Percentiles rank a stretch among this genome's conserved stretches.
phyloP scores from a whole-genome alignment of 1,140 invertebrate genomes.

The Drosophila malerkotliana region DNA sequence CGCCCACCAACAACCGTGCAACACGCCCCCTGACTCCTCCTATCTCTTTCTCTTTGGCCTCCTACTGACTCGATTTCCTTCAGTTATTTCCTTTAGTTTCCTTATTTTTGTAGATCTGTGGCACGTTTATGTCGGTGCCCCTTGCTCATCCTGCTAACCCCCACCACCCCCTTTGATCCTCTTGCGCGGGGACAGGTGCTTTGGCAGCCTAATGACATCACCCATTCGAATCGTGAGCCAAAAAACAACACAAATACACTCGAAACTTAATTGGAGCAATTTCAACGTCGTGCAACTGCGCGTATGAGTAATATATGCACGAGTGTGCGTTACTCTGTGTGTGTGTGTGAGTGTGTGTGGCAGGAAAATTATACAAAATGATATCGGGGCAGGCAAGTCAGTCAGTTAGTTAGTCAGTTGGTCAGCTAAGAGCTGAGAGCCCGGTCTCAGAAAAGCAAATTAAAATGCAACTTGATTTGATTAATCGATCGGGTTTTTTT shows the following conservation, averaged over 20 bases:
- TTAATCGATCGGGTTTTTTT: conserved; percentile 59
- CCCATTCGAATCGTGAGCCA: conserved; percentile 55
- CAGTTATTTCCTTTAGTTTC: conserved; percentile 21
- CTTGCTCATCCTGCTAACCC: conserved; percentile 9
- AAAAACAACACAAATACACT: conserved; percentile 17
- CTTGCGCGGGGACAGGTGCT: conserved; percentile 58
- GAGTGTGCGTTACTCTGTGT: conserved; percentile 4
- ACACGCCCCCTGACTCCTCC: too few relatives aligned
- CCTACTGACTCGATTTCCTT: too few relatives aligned
- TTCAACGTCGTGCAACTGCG: conserved; percentile 78
- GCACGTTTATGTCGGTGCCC: conserved; percentile 45
- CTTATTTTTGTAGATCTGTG: conserved; percentile 40
- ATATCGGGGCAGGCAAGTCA: conserved; percentile 64
- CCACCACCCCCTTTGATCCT: background rate
- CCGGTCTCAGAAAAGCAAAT: conserved; percentile 37
- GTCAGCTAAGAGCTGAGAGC: conserved; percentile 24
- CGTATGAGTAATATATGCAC: conserved; percentile 60
- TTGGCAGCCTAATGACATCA: conserved; percentile 72
- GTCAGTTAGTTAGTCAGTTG: conserved; percentile 56
- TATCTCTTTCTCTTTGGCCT: background rate
- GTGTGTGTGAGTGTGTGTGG: conserved; percentile 42
- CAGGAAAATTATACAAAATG: conserved; percentile 76
- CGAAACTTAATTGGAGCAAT: conserved; percentile 75
- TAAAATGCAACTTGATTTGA: conserved; percentile 68
- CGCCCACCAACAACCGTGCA: conserved; percentile 14